A percentile compares a stretch with the other conserved stretches of the same genome.
phyloP scores from a whole-genome alignment of 2,113 vertebrate genomes.

The Bombycilla garrulus region DNA sequence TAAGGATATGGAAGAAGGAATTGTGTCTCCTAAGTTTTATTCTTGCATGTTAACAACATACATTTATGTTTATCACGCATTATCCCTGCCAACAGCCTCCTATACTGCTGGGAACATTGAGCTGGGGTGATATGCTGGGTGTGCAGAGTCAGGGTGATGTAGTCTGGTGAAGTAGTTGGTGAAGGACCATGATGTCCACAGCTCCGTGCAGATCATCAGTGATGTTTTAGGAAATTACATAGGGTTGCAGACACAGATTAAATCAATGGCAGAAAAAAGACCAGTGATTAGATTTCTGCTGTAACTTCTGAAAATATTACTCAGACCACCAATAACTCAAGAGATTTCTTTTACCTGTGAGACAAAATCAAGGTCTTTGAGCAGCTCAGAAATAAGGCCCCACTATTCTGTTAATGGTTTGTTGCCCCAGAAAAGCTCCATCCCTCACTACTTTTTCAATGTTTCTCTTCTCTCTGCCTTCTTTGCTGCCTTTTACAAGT shows the following conservation, averaged over 20 bases:
- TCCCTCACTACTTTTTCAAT: neutral
- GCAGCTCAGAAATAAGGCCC: neutral
- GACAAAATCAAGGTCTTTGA: neutral
- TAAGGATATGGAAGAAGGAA: neutral
- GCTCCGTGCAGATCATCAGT: neutral
- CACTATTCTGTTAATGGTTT: neutral
- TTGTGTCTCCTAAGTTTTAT: neutral
- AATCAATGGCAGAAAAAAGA: neutral
- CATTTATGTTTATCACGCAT: neutral
- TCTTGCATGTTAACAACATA: neutral
- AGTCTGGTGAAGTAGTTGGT: neutral
- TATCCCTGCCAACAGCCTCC: neutral
- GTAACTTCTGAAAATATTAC: neutral
- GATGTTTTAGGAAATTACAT: neutral
- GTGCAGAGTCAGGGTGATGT: neutral
- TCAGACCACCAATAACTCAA: neutral
- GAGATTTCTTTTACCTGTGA: neutral
- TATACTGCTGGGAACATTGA: rapidly evolving
- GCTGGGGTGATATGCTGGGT: neutral
- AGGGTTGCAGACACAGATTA: neutral
- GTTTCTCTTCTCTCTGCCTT: neutral
- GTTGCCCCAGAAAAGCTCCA: neutral
- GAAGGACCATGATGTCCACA: neutral
- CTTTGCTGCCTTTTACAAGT: neutral
- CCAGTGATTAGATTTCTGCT: neutral